These are phyloP conservation scores for Oedothorax gibbosus DNA, from an alignment of 1,140 invertebrate genomes.

Conservation along the genomic window DNA sequence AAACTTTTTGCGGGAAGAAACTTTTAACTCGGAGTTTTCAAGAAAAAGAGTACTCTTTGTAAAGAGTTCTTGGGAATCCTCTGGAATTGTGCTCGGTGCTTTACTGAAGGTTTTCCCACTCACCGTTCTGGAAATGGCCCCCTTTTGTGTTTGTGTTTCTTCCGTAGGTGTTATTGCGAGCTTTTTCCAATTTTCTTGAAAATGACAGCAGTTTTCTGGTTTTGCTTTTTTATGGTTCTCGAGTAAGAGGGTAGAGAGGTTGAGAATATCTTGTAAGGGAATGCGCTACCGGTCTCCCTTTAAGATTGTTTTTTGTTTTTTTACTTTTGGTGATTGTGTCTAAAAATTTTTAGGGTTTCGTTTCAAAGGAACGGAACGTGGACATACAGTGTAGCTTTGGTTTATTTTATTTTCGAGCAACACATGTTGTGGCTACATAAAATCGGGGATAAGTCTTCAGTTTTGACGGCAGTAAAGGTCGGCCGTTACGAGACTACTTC, in stretches of 20 bases:
- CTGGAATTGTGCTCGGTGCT: constrained; percentile 5
- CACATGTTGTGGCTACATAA: too few relatives aligned
- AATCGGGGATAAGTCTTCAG: too few relatives aligned
- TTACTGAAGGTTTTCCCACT: not conserved
- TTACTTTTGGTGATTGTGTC: not conserved
- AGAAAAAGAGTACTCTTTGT: constrained; percentile 36
- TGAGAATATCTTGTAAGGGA: constrained; percentile 7
- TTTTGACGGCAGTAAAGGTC: too few relatives aligned
- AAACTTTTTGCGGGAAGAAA: constrained; percentile 35
- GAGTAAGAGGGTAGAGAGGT: constrained; percentile 2
- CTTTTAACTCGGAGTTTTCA: constrained; percentile 22
- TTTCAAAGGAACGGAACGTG: too few relatives aligned
- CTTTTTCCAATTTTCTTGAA: constrained; percentile 43
- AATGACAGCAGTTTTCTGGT: constrained; percentile 33
- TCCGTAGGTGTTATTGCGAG: constrained; percentile 34
- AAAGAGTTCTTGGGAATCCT: constrained; percentile 8
- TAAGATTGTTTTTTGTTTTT: not conserved
- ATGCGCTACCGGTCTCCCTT: not conserved
- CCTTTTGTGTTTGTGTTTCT: constrained; percentile 37
- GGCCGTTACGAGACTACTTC: too few relatives aligned
- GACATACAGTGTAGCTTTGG: too few relatives aligned
- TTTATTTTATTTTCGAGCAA: too few relatives aligned
- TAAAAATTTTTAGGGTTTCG: too few relatives aligned
- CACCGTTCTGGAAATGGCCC: constrained; percentile 27
- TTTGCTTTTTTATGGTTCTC: constrained; percentile 32